These are phyloP conservation scores for Tringa solitaria DNA, from an alignment of 2,113 vertebrate species.

Conservation along the genomic window DNA sequence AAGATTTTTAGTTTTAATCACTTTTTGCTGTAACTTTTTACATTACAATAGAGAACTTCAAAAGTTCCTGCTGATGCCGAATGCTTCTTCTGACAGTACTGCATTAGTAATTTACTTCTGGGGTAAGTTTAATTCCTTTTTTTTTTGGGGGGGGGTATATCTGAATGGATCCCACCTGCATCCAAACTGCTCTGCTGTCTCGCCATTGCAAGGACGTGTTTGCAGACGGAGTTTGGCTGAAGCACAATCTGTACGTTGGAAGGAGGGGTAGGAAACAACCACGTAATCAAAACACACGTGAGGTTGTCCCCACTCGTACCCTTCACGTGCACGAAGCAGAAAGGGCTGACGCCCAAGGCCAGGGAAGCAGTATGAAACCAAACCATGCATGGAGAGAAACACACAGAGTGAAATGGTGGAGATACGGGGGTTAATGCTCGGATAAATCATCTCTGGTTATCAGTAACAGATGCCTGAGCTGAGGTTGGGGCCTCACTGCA, in stretches of 20 bases:
- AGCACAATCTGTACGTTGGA: neutral
- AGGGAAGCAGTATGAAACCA: neutral
- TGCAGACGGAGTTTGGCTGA: neutral
- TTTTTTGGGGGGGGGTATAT: neutral
- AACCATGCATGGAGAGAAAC: neutral
- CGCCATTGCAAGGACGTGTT: neutral
- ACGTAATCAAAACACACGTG: neutral
- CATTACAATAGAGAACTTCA: neutral
- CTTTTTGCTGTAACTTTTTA: neutral
- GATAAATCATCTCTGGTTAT: conserved; percentile 32
- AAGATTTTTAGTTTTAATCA: neutral
- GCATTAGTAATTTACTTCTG: neutral
- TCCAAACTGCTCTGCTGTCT: neutral
- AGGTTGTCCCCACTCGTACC: neutral
- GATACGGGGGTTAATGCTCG: neutral
- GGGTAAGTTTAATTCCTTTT: neutral
- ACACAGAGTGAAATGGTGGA: neutral
- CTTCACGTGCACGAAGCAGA: neutral
- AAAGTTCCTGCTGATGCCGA: neutral
- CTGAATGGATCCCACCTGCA: neutral
- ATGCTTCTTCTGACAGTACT: neutral
- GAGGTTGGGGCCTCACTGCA: neutral
- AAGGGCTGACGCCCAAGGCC: neutral
- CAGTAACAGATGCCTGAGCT: conserved; percentile 8
- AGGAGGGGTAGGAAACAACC: neutral